A percentile compares a stretch with the other conserved stretches of the same genome.
Evolutionary conservation across 2,113 vertebrate genomes (phyloP).

Genomic region (Mus spicilegus): DNA sequence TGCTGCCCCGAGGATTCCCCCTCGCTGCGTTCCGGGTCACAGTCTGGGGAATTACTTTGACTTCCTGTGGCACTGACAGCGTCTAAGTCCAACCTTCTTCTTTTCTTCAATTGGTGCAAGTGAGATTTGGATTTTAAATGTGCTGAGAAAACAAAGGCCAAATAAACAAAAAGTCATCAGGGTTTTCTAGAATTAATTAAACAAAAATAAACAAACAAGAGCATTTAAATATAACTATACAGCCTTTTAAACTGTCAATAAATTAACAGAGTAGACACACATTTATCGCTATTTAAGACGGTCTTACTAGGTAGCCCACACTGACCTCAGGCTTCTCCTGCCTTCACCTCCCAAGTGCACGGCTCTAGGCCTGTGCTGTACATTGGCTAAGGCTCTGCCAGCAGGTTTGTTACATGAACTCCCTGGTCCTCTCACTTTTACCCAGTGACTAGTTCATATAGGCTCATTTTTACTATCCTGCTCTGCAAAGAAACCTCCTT

Average conservation of each 20-base stretch:
- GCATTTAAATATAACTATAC: slow-evolving; percentile 24
- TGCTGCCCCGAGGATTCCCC: background rate
- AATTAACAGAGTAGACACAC: background rate
- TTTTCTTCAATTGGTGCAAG: slow-evolving; percentile 91
- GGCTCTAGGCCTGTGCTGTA: background rate
- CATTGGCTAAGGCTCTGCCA: background rate
- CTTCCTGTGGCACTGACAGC: background rate
- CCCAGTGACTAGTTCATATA: background rate
- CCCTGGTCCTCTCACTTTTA: background rate
- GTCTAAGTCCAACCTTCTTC: slow-evolving; percentile 84
- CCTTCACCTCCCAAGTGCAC: background rate
- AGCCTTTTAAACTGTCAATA: slow-evolving; percentile 30
- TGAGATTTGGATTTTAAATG: slow-evolving; percentile 96
- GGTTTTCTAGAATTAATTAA: slow-evolving; percentile 21
- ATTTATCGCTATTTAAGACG: background rate
- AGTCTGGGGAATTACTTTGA: slow-evolving; percentile 13
- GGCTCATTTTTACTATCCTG: slow-evolving; percentile 47
- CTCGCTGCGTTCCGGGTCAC: background rate
- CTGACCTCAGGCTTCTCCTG: background rate
- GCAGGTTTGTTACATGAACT: background rate
- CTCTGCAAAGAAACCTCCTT: slow-evolving; percentile 44
- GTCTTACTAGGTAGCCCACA: background rate
- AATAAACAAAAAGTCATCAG: slow-evolving; percentile 49
- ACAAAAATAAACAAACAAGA: background rate
- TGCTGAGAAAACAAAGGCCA: slow-evolving; percentile 85